Percentiles rank a stretch among this genome's conserved stretches.
These are phyloP conservation scores for Poeciliopsis turrubarensis DNA, from an alignment of 2,113 vertebrate species.

Conservation along the genomic window DNA sequence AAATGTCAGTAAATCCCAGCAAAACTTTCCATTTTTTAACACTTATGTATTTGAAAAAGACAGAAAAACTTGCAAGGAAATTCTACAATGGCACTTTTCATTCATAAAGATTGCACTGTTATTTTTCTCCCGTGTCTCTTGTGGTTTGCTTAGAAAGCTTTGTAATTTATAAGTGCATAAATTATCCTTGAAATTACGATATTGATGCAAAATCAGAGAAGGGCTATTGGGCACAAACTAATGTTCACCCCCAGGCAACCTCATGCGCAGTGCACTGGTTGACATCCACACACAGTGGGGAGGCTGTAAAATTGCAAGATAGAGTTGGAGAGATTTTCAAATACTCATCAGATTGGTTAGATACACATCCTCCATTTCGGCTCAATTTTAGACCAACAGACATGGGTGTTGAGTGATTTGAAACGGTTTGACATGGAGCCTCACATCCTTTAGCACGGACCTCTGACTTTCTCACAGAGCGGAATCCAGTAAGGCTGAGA, in stretches of 20 bases:
- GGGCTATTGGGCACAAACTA: constrained; percentile 64
- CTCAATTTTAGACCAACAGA: constrained; percentile 56
- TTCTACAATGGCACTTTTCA: constrained; percentile 46
- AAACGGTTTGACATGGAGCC: constrained; percentile 52
- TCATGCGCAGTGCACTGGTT: constrained; percentile 47
- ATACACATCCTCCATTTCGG: constrained; percentile 57
- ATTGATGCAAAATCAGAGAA: constrained; percentile 80
- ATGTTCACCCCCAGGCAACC: constrained; percentile 66
- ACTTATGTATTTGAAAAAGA: constrained; percentile 18
- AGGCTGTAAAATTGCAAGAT: constrained; percentile 36
- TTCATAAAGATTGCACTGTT: constrained; percentile 51
- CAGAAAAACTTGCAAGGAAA: constrained; percentile 31
- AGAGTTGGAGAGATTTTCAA: constrained; percentile 34
- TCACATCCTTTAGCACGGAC: constrained; percentile 53
- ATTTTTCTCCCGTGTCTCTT: constrained; percentile 55
- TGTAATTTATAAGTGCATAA: constrained; percentile 78
- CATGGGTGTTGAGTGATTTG: constrained; percentile 69
- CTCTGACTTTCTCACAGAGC: constrained; percentile 61
- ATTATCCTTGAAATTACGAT: constrained; percentile 77
- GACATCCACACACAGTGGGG: constrained; percentile 54
- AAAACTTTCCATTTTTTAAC: constrained; percentile 12
- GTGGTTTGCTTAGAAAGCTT: constrained; percentile 74
- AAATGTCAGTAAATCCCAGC: constrained; percentile 39
- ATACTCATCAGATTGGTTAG: constrained; percentile 64
- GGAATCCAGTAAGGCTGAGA: constrained; percentile 63